Conservation (phyloP, 1,140 invertebrate species). For the Dysdera silvatica region DNA sequence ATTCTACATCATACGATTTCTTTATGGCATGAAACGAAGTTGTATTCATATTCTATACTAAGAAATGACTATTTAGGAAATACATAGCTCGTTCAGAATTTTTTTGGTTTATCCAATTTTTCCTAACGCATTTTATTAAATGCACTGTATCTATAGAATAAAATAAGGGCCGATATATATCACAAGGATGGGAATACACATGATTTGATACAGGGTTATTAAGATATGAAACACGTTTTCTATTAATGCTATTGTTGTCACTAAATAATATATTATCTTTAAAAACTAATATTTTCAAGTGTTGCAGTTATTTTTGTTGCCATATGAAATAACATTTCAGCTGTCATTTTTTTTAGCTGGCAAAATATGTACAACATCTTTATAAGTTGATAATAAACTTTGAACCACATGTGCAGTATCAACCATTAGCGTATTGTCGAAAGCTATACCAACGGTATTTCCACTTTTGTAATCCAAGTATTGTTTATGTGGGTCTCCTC, state of each 20-base stretch:
- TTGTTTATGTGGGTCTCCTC: too few species aligned
- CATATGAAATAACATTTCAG: not conserved
- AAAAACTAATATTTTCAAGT: not conserved
- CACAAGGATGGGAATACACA: not conserved
- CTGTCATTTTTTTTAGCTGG: not conserved
- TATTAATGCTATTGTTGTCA: not conserved
- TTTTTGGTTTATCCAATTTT: not conserved
- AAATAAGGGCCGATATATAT: not conserved
- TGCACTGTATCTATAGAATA: not conserved
- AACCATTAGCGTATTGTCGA: too few species aligned
- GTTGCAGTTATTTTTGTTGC: not conserved
- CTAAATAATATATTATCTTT: not conserved
- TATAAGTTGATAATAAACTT: not conserved
- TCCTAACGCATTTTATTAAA: not conserved
- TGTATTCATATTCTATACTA: not conserved
- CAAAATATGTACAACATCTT: constrained; percentile 1
- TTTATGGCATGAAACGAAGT: not conserved
- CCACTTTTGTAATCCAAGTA: too few species aligned
- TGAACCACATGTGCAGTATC: too few species aligned
- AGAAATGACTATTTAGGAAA: not conserved
- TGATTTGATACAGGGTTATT: not conserved
- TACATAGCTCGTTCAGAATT: not conserved
- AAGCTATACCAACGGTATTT: too few species aligned
- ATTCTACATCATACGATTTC: not conserved
- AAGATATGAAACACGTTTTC: not conserved